Percentiles rank a stretch among this genome's conserved stretches.
Evolutionary conservation across 37 sponge, comb jelly and placozoan species (phyloP).

Genomic region (Agelas oroides): DNA sequence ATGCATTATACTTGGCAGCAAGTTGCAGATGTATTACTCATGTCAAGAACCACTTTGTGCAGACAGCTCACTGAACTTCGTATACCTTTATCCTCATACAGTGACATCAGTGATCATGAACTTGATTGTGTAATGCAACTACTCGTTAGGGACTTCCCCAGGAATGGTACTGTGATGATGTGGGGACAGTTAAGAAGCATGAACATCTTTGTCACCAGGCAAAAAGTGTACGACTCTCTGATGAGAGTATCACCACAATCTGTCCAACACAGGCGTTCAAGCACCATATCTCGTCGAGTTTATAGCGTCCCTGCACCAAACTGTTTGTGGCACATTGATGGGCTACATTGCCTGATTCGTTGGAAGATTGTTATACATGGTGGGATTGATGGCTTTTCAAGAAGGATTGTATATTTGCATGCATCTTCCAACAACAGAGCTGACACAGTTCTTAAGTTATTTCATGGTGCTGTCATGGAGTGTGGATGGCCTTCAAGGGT

Average conservation of each 20-base stretch:
- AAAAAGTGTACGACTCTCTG: not conserved
- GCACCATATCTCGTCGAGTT: not conserved
- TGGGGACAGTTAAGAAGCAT: slow-evolving; percentile 12
- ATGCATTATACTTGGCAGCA: not conserved
- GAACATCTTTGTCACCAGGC: not conserved
- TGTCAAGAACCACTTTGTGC: not conserved
- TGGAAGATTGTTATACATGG: slow-evolving; percentile 26
- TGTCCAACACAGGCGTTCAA: not conserved
- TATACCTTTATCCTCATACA: not conserved
- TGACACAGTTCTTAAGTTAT: not conserved
- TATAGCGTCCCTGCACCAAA: too few relatives aligned
- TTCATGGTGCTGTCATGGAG: not conserved
- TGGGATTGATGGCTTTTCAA: slow-evolving; percentile 26
- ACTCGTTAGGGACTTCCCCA: not conserved
- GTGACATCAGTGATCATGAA: not conserved
- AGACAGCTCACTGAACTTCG: not conserved
- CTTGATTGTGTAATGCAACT: not conserved
- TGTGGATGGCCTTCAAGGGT: slow-evolving; percentile 9
- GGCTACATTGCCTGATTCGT: slow-evolving; percentile 20
- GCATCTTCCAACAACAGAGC: too few relatives aligned
- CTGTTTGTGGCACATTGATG: slow-evolving; percentile 16
- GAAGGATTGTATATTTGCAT: too few relatives aligned
- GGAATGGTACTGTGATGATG: slow-evolving; percentile 1
- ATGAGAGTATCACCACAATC: not conserved
- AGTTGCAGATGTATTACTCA: not conserved